phyloP scores from a whole-genome alignment of 1,140 invertebrate genomes.

The Drosophila chauvacae region DNA sequence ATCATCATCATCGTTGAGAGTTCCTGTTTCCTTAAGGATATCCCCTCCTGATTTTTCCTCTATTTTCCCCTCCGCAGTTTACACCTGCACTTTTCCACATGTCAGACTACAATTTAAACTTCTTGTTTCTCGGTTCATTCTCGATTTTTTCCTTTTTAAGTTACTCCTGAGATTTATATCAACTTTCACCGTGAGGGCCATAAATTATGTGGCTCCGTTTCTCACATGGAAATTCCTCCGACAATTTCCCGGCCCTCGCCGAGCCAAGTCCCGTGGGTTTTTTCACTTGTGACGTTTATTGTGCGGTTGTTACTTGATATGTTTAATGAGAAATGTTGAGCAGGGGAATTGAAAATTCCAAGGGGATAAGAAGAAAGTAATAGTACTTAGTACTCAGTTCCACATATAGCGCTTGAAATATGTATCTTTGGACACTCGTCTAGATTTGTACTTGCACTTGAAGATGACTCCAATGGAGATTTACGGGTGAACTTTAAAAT shows the following conservation, averaged over 20 bases:
- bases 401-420: conserved; percentile 17
- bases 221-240: conserved; percentile 67
- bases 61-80: conserved; percentile 12
- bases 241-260: conserved; percentile 44
- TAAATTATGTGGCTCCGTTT: conserved; percentile 67
- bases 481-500: conserved; percentile 8
- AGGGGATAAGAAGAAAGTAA: conserved; percentile 1
- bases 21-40: conserved; percentile 45
- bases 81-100: conserved; percentile 57
- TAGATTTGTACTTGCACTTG: conserved; percentile 26
- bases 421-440: conserved; percentile 16
- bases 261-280: conserved; percentile 55
- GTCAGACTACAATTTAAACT: conserved; percentile 49
- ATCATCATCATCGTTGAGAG: conserved; percentile 49
- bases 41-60: conserved; percentile 22
- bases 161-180: conserved; percentile 76
- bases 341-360: conserved; percentile 13
- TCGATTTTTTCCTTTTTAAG: conserved; percentile 45
- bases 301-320: conserved; percentile 74
- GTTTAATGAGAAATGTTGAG: conserved; percentile 65
- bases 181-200: conserved; percentile 77
- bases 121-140: conserved; percentile 17
- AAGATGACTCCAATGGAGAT: conserved; percentile 10
- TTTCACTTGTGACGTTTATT: conserved; percentile 74
- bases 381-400: neutral